Conservation (phyloP, 2,113 vertebrate genomes). For the Syrmaticus mikado region DNA sequence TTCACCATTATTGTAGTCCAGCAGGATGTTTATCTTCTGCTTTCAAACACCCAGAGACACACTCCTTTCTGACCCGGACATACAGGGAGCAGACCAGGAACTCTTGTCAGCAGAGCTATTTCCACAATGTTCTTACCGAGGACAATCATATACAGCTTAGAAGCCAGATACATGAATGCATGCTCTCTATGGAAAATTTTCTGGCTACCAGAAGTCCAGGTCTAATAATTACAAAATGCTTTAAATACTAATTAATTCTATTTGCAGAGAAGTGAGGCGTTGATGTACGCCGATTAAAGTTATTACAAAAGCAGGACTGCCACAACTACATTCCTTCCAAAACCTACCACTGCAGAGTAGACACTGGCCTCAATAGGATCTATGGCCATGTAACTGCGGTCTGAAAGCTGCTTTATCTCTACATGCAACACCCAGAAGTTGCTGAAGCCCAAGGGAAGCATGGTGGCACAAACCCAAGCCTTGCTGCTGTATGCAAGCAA, state of each 20-base stretch:
- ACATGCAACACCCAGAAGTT: not conserved
- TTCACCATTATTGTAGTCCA: not conserved
- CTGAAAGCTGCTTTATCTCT: not conserved
- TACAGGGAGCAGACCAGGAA: constrained; percentile 11
- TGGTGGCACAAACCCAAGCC: accelerated
- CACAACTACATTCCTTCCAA: not conserved
- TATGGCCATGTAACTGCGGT: not conserved
- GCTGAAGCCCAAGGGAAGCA: not conserved
- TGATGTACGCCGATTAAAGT: not conserved
- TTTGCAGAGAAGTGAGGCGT: not conserved
- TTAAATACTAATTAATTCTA: not conserved
- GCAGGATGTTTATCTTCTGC: not conserved
- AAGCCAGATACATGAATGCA: not conserved
- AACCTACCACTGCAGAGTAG: not conserved
- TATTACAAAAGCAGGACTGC: not conserved
- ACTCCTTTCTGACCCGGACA: not conserved
- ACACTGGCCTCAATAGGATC: not conserved
- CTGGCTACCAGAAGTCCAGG: not conserved
- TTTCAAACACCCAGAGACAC: not conserved
- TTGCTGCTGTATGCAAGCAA: not conserved
- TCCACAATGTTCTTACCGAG: not conserved
- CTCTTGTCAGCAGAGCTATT: not conserved
- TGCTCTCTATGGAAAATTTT: not conserved
- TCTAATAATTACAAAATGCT: not conserved
- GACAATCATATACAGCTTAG: not conserved